Evolutionary conservation across 2,113 vertebrate genomes (phyloP), one percentile per base, ranked within the genome.

Genomic region (Oryzias melastigma): DNA sequence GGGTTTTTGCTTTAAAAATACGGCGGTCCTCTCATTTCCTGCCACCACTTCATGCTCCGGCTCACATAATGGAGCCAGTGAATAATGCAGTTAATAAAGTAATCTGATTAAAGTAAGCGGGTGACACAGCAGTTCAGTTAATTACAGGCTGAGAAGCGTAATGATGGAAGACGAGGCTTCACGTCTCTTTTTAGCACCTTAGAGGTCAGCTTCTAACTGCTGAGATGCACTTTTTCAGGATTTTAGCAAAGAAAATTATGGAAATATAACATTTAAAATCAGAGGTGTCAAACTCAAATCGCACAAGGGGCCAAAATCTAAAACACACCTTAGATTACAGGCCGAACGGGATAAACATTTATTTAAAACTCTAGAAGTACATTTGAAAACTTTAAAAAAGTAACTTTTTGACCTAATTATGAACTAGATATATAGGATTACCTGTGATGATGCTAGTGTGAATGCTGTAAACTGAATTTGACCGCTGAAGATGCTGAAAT

Each of bases 71-170:
- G 19, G 47, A 47, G 15, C 58, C 35, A 14, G 53, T 66, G 65
- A 79, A 65, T 77, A 69, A 77, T 73, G 79, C 57, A 68, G 69
- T 77, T 80, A 79, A 82, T 87, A 77, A 84, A 78, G 71, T 44
- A 27, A 46, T 62, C 62, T 66, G 57, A 63, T 79, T 70, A 65
- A 75, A 71, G 50, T 27, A 75, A 56, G 47, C 15, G 44, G 74
- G 59, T 64, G 68, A 84, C 68, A 58, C 70, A 71, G 48, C 0
- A 7, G 56, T 67, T 73, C 27, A 77, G 75, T 75, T 71, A 62
- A 87, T 85, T 78, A 83, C 66, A 77, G 56, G 25, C 68, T 80
- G 59, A 78, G 76, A n/a, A 46, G 17, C 10, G 16, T 22, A 71
- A 81, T 84, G 80, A 82, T 73, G 66, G 61, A 50, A 72, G 75